Conservation (phyloP, 2,888 invertebrate genomes). For the Digitonthophagus gazella region DNA sequence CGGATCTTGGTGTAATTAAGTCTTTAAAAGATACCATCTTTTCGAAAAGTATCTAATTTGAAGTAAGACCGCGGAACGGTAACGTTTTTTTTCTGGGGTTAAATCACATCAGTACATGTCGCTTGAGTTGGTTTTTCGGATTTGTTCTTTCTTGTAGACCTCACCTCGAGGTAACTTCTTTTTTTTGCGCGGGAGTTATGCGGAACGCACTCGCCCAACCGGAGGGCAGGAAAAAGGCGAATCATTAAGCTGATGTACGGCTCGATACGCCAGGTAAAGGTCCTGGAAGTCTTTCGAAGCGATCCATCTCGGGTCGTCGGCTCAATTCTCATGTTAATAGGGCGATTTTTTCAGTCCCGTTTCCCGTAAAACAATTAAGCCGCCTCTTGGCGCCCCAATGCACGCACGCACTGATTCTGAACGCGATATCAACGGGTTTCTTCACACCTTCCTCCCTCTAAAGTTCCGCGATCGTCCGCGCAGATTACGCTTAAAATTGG, state of each 20-base stretch:
- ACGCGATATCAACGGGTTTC: too few relatives aligned
- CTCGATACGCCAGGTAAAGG: not conserved
- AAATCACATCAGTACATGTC: too few relatives aligned
- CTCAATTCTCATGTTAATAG: not conserved
- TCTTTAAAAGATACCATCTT: conserved; percentile 45
- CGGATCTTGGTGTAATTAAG: conserved; percentile 41
- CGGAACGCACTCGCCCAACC: not conserved
- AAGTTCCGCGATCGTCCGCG: not conserved
- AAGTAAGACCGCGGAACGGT: not conserved
- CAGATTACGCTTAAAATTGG: not conserved
- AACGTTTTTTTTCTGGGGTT: not conserved
- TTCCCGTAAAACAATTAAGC: not conserved
- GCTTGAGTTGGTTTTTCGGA: not conserved
- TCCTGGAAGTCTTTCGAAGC: not conserved
- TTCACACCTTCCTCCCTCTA: not conserved
- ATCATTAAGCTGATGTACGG: not conserved
- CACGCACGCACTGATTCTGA: too few relatives aligned
- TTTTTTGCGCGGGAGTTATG: not conserved
- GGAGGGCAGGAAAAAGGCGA: not conserved
- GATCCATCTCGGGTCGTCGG: not conserved
- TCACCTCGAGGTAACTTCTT: not conserved
- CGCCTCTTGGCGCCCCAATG: not conserved
- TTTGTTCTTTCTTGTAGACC: not conserved
- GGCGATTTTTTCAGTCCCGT: not conserved
- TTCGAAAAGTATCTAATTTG: not conserved